Evolutionary conservation across 1,140 invertebrate species (phyloP), one percentile per base, ranked within the genome.

Genomic region (Pseudomyrmex sp.): DNA sequence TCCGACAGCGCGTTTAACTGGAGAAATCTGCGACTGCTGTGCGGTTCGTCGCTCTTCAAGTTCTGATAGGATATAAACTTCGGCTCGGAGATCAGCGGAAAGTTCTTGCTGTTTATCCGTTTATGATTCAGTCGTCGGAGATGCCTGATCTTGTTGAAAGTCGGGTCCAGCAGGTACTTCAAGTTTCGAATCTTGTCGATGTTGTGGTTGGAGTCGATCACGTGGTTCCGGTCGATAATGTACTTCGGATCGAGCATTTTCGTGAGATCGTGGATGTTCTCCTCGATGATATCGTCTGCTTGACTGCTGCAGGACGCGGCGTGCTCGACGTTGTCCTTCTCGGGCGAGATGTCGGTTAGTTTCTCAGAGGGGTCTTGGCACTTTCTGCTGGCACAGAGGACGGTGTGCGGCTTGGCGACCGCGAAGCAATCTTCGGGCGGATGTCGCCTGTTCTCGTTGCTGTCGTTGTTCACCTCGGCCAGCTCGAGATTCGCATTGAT

Each of bases 241-340:
- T 93, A 93, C 50, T 92, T 92, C 0, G 92, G 91, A 23, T 93
- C 92, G 1, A 94, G 89, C 93, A 94, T 94, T 59, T 93, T 93
- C 4, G 90, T 91, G 13, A 94, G 73, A 52, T 94, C 92, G 50
- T 93, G 90, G 46, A 94, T 92, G 26, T 92, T 83, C 59, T 94
- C 93, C 72, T 93, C 93, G 56, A 92, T 77, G 0, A 93, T 90
- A 18, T 93, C 90, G 4, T 1, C 87, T 10, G 88, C 76, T 5
- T 73, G 86, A 48, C 75, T 89, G 0, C 82, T 88, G 3, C 88
- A 89, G 4, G 89, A 87, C 1, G 92, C 89, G 2, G 50, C 62
- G 9, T 18, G 65, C 0, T 86, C 83, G 2, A 54, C 52, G 9
- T 91, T 83, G 13, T 84, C 88, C 15, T 73, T 90, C 56, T 93